phyloP scores from a whole-genome alignment of 2,888 invertebrate species.

The Agelastica alni region DNA sequence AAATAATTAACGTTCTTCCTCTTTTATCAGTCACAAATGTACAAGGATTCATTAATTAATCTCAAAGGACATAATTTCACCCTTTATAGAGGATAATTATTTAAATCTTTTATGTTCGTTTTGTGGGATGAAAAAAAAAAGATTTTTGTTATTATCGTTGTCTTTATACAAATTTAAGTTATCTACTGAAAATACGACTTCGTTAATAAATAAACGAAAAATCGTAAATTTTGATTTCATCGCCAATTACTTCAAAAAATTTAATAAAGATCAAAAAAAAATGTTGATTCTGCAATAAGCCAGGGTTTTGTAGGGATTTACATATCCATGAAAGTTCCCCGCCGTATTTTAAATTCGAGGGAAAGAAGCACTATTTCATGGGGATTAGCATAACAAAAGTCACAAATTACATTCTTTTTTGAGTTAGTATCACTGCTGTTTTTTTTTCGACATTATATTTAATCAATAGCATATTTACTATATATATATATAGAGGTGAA shows the following conservation, averaged over 20 bases:
- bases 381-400: slow-evolving; percentile 25
- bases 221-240: slow-evolving; percentile 9
- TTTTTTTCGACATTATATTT: slow-evolving; percentile 13
- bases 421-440: slow-evolving; percentile 13
- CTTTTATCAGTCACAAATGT: too few species aligned
- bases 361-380: slow-evolving; percentile 14
- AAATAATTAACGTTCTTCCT: too few species aligned
- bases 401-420: slow-evolving; percentile 25
- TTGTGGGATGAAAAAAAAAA: too few species aligned
- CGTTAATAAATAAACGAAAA: not conserved
- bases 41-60: too few species aligned
- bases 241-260: slow-evolving; percentile 13
- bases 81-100: too few species aligned
- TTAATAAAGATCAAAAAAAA: slow-evolving; percentile 25
- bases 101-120: too few species aligned
- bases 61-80: too few species aligned
- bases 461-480: too few species aligned
- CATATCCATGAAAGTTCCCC: slow-evolving; percentile 21
- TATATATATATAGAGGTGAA: too few species aligned
- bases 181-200: too few species aligned
- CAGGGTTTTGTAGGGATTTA: slow-evolving; percentile 22
- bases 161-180: too few species aligned
- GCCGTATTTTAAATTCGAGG: slow-evolving; percentile 1
- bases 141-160: too few species aligned
- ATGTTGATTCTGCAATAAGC: slow-evolving; percentile 18